These are phyloP conservation scores for Alethe castanea DNA, from an alignment of 2,113 vertebrate genomes.

Conservation along the genomic window DNA sequence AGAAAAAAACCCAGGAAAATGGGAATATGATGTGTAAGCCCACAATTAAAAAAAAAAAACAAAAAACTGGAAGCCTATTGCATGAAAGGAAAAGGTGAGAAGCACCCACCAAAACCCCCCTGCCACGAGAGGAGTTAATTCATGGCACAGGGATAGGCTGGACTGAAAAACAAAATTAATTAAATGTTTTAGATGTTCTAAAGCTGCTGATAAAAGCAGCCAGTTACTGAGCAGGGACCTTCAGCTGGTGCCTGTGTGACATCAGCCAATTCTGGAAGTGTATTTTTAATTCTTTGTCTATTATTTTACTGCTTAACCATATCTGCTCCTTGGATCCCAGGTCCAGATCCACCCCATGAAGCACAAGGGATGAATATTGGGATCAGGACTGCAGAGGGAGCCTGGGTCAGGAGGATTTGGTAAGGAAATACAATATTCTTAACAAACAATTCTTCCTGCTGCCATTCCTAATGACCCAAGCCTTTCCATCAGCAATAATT, in stretches of 20 bases:
- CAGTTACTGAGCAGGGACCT: neutral
- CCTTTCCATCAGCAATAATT: neutral
- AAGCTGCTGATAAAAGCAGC: neutral
- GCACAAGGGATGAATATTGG: neutral
- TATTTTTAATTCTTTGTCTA: neutral
- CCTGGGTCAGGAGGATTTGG: neutral
- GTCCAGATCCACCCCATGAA: neutral
- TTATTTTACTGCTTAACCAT: neutral
- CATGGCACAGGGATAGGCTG: neutral
- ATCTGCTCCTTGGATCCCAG: neutral
- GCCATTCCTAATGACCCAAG: neutral
- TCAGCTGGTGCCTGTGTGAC: neutral
- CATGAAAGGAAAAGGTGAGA: neutral
- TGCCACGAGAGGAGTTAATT: accelerated
- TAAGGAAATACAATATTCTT: neutral
- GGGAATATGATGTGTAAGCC: neutral
- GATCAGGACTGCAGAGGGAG: neutral
- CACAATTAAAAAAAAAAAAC: neutral
- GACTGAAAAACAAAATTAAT: neutral
- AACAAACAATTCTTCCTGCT: neutral
- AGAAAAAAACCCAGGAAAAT: neutral
- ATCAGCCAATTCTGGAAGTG: neutral
- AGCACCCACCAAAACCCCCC: neutral
- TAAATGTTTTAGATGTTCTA: neutral
- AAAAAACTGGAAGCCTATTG: too few relatives aligned